These are phyloP conservation scores for Cacoxenus indagator DNA, from an alignment of 2,888 invertebrate species.

Conservation along the genomic window DNA sequence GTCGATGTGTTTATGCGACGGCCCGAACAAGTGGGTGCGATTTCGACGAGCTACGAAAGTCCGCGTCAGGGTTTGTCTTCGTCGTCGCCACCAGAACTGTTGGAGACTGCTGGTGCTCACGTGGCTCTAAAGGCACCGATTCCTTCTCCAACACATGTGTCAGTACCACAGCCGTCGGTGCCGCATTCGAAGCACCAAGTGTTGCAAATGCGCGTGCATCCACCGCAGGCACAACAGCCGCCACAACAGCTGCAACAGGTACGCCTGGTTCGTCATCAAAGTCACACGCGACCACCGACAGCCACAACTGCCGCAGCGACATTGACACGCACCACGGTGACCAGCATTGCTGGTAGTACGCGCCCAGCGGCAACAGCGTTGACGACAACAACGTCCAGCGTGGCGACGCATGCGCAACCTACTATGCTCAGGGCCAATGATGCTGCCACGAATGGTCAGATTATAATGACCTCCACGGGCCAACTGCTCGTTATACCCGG, in stretches of 20 bases:
- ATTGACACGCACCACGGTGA: slow-evolving; percentile 82
- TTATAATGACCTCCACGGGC: slow-evolving; percentile 71
- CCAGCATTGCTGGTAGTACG: slow-evolving; percentile 81
- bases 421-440: slow-evolving; percentile 47
- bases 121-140: slow-evolving; percentile 36
- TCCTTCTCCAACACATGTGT: slow-evolving; percentile 26
- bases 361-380: slow-evolving; percentile 28
- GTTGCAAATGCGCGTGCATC: slow-evolving; percentile 63
- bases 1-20: slow-evolving; percentile 69
- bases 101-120: not conserved
- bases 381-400: slow-evolving; percentile 78
- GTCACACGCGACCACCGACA: slow-evolving; percentile 55
- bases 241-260: slow-evolving; percentile 31
- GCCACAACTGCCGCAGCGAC: slow-evolving; percentile 14
- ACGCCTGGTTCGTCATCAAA: slow-evolving; percentile 34
- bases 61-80: slow-evolving; percentile 77
- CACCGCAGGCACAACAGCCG: slow-evolving; percentile 52
- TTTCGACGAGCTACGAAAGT: slow-evolving; percentile 86
- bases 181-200: slow-evolving; percentile 18
- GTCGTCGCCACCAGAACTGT: slow-evolving; percentile 57
- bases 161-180: slow-evolving; percentile 18
- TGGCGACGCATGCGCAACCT: slow-evolving; percentile 54
- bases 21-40: slow-evolving; percentile 87
- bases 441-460: slow-evolving; percentile 57
- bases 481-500: slow-evolving; percentile 69